Conservation (phyloP, 2,797 vertebrate species). For the Tokudaia muenninki region DNA sequence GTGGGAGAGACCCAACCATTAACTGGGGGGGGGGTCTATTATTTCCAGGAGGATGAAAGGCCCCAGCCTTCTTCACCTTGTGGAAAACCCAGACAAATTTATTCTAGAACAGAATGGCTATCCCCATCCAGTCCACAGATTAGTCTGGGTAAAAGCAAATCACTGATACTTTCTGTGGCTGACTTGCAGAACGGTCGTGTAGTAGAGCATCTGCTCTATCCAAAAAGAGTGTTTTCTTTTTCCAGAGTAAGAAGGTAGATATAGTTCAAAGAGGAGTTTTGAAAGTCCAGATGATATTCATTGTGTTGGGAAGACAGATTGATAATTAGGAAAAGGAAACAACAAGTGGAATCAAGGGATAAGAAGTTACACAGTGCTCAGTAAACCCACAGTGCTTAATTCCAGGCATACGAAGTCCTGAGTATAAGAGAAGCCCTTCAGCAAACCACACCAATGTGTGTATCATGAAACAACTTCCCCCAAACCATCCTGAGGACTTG, state of each 20-base stretch:
- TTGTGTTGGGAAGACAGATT: neutral
- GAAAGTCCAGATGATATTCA: slow-evolving; percentile 3
- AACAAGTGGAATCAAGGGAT: neutral
- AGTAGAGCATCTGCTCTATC: neutral
- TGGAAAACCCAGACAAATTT: neutral
- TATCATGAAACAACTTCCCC: neutral
- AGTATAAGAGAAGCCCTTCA: neutral
- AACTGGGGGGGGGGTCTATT: neutral
- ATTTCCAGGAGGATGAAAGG: slow-evolving; percentile 30
- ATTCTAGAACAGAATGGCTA: neutral
- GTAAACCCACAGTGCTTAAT: neutral
- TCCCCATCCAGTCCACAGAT: neutral
- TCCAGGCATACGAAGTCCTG: neutral
- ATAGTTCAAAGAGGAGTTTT: slow-evolving; percentile 9
- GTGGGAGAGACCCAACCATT: neutral
- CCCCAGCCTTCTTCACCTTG: neutral
- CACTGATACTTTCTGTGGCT: neutral
- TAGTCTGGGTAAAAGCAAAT: neutral
- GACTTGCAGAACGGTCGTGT: neutral
- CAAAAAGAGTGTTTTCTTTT: neutral
- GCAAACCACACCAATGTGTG: neutral
- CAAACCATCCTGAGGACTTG: neutral
- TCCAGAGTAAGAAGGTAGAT: neutral
- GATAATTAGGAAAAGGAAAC: neutral
- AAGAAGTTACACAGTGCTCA: neutral